Base-by-base conservation (phyloP, 2,888 invertebrate species). In the Anthophora plumipes region DNA sequence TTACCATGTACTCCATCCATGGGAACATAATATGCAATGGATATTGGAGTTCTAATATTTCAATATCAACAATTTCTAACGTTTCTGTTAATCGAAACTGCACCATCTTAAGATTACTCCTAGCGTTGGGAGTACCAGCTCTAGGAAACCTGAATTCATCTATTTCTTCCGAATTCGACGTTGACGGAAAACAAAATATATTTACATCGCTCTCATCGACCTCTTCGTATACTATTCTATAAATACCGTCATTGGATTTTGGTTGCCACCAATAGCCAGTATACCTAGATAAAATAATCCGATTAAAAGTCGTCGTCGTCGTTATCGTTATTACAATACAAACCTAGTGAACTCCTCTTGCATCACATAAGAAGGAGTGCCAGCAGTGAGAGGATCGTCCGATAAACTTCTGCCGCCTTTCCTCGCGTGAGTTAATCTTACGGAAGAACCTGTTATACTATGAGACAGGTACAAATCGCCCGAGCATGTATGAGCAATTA, bases 201-300 rank as follows among this genome's bases (percentile, higher is more conserved):
- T 98, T 98, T 31, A 99, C 99, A 85, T 97, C 97, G 60, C 97
- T 97, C 93, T 97, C 97, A 87, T 98, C 97, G 0, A 97, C 97
- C 91, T 97, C 97, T 92, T 98, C 97, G 87, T 97, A 98, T 11
- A 97, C 95, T 94, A 98, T 97, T 91, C 97, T 95, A 94, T 96
- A 97, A 50, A 96, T 94, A 80, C 96, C 96, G 92, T 97, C 97
- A 82, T 95, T 94, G 61, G 95, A 95, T 85, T 95, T 95, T 0
- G 98, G 98, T 91, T 98, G 98, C 99, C 99, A 99, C 99, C 99
- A 99, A 93, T 98, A 99, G 0, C 99, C 99, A 76, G 97, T 98
- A 93, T 98, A 99, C 63, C 93, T 93, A 7, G 22, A 60, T 14
- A 37, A 43, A 66, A 6, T 0, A 1, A 14, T 48, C 39, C 14